Conservation (phyloP, 2,888 invertebrate genomes). For the Sarcophaga variegata region DNA sequence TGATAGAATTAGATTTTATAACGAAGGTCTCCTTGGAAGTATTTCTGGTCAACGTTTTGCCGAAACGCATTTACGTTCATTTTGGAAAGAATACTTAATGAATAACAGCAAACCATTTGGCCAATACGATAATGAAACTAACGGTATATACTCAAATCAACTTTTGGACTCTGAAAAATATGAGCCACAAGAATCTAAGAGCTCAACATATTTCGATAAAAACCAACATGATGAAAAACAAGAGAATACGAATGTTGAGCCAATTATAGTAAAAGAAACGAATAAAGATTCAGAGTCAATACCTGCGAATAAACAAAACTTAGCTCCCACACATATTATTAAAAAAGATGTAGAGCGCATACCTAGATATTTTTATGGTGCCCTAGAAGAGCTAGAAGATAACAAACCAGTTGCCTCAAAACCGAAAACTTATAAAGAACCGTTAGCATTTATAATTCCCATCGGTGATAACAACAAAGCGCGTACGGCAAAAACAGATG, state of each 20-base stretch:
- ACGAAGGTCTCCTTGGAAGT: constrained; percentile 64
- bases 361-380: constrained; percentile 73
- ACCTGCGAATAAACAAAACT: not conserved
- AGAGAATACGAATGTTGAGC: not conserved
- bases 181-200: no score
- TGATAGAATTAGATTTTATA: constrained; percentile 70
- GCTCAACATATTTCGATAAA: not conserved
- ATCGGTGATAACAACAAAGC: constrained; percentile 51
- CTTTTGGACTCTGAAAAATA: no score
- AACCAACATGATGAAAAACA: not conserved
- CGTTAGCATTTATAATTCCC: constrained; percentile 74
- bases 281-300: not conserved
- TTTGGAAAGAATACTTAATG: constrained; percentile 63
- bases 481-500: not conserved
- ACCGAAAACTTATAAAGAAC: constrained; percentile 62
- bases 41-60: constrained; percentile 73
- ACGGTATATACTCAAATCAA: not conserved
- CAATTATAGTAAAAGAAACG: not conserved
- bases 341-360: constrained; percentile 57
- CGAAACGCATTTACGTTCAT: constrained; percentile 76
- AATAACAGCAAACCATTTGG: constrained; percentile 39
- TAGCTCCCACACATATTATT: not conserved
- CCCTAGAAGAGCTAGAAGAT: constrained; percentile 54
- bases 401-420: constrained; percentile 32
- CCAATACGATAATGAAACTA: constrained; percentile 39